Evolutionary conservation across 1,140 invertebrate species (phyloP).

Genomic region (Platorchestia sp.): DNA sequence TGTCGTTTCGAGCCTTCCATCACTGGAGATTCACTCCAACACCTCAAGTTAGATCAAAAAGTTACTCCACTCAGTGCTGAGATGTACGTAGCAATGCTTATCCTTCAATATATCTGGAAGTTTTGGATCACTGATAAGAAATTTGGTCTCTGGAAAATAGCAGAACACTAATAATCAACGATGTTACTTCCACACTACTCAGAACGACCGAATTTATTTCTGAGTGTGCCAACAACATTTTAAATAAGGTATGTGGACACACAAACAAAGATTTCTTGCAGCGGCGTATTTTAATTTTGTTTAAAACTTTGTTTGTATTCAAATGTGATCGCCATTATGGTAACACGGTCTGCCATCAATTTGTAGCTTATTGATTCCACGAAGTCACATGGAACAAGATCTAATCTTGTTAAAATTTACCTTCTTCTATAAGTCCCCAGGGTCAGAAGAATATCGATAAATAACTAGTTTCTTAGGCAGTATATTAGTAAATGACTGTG

Average conservation of each 20-base stretch:
- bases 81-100: neutral
- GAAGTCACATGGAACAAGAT: too few species aligned
- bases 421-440: too few species aligned
- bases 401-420: too few species aligned
- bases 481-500: too few species aligned
- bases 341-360: neutral
- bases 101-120: neutral
- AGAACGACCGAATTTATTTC: neutral
- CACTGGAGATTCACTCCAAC: slow-evolving; percentile 11
- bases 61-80: slow-evolving; percentile 1
- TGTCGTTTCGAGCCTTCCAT: slow-evolving; percentile 25
- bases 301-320: neutral
- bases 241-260: neutral
- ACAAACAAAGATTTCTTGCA: neutral
- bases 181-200: too few species aligned
- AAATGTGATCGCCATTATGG: neutral
- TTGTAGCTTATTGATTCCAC: neutral
- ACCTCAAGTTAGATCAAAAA: neutral
- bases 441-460: too few species aligned
- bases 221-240: neutral
- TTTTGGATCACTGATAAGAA: neutral
- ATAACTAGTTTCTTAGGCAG: too few species aligned
- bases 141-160: neutral
- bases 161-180: neutral
- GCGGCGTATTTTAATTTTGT: neutral